A percentile compares a stretch with the other conserved stretches of the same genome.
Evolutionary conservation across 2,888 invertebrate genomes (phyloP).

Genomic region (Drosophila pseudotalamancana): DNA sequence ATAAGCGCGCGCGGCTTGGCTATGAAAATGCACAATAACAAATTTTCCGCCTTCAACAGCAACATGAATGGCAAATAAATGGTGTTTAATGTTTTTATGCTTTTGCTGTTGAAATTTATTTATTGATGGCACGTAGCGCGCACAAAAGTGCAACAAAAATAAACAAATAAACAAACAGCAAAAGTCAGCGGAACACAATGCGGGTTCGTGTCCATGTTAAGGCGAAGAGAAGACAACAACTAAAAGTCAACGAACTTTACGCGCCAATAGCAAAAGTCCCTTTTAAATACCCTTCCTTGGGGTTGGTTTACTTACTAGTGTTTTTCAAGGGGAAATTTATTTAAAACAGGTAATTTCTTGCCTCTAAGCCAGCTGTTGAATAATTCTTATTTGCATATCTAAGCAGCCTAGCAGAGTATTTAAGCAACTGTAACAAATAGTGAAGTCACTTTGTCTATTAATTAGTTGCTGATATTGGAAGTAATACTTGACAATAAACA

Average conservation of each 20-base stretch:
- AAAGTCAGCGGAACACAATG: conserved; percentile 50
- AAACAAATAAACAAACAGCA: conserved; percentile 40
- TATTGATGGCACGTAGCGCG: conserved; percentile 68
- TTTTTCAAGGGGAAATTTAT: not conserved
- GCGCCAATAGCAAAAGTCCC: conserved; percentile 47
- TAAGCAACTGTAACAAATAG: not conserved
- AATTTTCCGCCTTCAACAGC: conserved; percentile 59
- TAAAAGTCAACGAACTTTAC: conserved; percentile 64
- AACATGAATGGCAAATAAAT: conserved; percentile 48
- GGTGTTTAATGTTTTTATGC: conserved; percentile 42
- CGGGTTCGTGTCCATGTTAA: conserved; percentile 54
- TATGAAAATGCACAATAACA: conserved; percentile 58
- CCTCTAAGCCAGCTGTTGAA: not conserved
- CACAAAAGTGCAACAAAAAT: conserved; percentile 43
- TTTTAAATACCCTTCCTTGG: conserved; percentile 34
- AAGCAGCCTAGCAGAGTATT: conserved; percentile 14
- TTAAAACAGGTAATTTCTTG: not conserved
- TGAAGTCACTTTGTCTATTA: conserved; percentile 38
- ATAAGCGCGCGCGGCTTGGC: conserved; percentile 44
- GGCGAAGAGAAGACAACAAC: conserved; percentile 17
- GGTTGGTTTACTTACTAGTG: not conserved
- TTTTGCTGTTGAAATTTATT: conserved; percentile 48
- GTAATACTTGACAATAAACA: conserved; percentile 41
- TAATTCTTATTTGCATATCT: not conserved
- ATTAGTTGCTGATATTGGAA: conserved; percentile 29